Percentiles rank a stretch among this genome's conserved stretches.
Evolutionary conservation across 2,113 vertebrate species (phyloP).

Genomic region (Chaenocephalus aceratus): DNA sequence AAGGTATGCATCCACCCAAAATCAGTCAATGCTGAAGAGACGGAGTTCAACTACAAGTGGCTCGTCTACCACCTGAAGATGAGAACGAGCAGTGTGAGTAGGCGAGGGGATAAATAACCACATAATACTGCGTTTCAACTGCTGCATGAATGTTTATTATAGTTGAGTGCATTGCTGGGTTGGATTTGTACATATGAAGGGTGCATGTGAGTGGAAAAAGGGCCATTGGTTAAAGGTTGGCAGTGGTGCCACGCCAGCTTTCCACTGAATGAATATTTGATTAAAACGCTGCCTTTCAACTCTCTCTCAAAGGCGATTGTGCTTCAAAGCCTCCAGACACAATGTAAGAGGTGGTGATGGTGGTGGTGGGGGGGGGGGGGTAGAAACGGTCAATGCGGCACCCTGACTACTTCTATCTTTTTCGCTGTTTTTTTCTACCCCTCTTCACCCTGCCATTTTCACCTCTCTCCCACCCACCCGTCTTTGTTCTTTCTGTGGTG

Average conservation of each 20-base stretch:
- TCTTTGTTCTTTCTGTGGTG: slow-evolving; percentile 45
- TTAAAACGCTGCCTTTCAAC: slow-evolving; percentile 78
- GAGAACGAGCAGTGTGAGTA: slow-evolving; percentile 95
- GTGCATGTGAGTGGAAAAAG: slow-evolving; percentile 27
- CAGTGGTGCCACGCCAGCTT: slow-evolving; percentile 42
- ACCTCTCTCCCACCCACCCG: slow-evolving; percentile 19
- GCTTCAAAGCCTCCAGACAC: slow-evolving; percentile 75
- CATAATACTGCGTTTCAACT: background rate
- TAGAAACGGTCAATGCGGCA: slow-evolving; percentile 14
- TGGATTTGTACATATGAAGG: background rate
- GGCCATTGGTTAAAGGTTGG: slow-evolving; percentile 65
- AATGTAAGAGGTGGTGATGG: slow-evolving; percentile 31
- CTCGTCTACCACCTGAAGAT: slow-evolving; percentile 99
- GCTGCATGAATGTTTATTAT: background rate
- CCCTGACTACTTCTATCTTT: slow-evolving; percentile 27
- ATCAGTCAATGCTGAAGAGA: slow-evolving; percentile 95
- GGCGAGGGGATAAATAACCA: background rate
- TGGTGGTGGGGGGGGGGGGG: background rate
- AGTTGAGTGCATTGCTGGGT: background rate
- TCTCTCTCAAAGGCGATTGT: slow-evolving; percentile 69
- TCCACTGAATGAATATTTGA: slow-evolving; percentile 79
- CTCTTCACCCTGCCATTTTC: slow-evolving; percentile 10
- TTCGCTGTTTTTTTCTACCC: background rate
- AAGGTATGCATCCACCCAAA: slow-evolving; percentile 96
- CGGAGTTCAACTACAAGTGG: slow-evolving; percentile 93